Evolutionary conservation across 2,113 vertebrate species (phyloP).

Genomic region (Equus quagga): DNA sequence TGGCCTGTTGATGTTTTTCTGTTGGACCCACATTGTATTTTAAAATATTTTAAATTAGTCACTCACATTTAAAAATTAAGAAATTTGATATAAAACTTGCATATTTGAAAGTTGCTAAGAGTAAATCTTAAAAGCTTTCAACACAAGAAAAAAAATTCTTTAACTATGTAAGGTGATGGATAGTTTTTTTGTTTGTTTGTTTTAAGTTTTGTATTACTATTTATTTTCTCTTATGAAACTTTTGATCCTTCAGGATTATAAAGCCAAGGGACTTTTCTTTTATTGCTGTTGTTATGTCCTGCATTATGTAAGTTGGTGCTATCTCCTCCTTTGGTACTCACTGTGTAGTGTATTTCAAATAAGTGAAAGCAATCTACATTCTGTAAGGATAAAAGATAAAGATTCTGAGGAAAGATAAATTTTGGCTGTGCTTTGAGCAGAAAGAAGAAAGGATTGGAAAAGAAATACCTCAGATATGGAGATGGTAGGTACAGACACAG

Average conservation of each 20-base stretch:
- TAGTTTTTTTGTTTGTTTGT: too few species aligned
- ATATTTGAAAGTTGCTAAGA: not conserved
- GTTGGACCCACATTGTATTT: not conserved
- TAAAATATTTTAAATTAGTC: not conserved
- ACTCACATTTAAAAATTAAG: not conserved
- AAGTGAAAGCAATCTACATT: not conserved
- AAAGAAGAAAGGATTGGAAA: conserved; percentile 35
- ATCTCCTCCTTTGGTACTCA: not conserved
- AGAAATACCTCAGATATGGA: not conserved
- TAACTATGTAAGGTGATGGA: not conserved
- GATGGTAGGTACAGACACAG: not conserved
- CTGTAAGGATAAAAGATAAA: not conserved
- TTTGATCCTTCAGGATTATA: conserved; percentile 25
- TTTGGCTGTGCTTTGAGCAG: not conserved
- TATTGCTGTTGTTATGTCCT: not conserved
- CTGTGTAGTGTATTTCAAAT: not conserved
- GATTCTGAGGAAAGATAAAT: not conserved
- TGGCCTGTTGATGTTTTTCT: not conserved
- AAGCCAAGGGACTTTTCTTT: not conserved
- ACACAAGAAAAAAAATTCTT: not conserved
- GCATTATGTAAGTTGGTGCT: not conserved
- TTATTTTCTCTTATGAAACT: not conserved
- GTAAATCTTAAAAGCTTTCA: not conserved
- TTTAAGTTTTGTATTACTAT: not conserved
- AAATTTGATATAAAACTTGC: not conserved